These are phyloP conservation scores for Menidia beryllina DNA, from an alignment of 2,113 vertebrate genomes.

Conservation along the genomic window DNA sequence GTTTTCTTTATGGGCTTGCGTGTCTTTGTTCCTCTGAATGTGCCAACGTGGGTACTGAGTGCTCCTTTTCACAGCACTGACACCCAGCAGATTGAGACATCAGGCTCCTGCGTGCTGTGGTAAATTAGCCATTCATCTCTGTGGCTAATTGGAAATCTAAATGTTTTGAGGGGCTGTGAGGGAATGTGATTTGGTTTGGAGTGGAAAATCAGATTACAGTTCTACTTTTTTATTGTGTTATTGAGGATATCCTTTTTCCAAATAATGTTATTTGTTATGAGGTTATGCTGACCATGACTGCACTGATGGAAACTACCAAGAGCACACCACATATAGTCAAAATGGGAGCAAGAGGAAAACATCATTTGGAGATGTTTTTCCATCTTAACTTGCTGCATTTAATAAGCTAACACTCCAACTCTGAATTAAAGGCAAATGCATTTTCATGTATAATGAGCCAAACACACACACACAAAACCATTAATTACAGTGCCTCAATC, in stretches of 20 bases:
- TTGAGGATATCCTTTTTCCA: not conserved
- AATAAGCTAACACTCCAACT: conserved; percentile 58
- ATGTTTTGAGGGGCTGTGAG: conserved; percentile 86
- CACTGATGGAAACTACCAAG: conserved; percentile 15
- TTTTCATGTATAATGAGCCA: conserved; percentile 67
- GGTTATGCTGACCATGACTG: conserved; percentile 17
- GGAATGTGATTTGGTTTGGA: conserved; percentile 75
- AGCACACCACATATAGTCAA: conserved; percentile 15
- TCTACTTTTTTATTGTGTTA: conserved; percentile 3
- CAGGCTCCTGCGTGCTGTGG: conserved; percentile 87
- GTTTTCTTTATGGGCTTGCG: conserved; percentile 38
- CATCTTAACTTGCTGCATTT: conserved; percentile 42
- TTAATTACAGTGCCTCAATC: conserved; percentile 76
- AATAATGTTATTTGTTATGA: conserved; percentile 21
- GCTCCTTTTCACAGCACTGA: conserved; percentile 90
- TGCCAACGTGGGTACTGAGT: conserved; percentile 71
- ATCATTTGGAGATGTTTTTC: conserved; percentile 47
- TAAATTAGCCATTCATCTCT: conserved; percentile 94
- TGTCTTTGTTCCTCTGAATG: conserved; percentile 36
- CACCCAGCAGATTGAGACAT: conserved; percentile 97
- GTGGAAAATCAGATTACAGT: conserved; percentile 52
- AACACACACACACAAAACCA: conserved; percentile 50
- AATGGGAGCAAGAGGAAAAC: conserved; percentile 11
- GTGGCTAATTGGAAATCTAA: conserved; percentile 96
- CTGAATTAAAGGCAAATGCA: conserved; percentile 64